Conservation (phyloP, 2,113 vertebrate species). For the Centrocercus urophasianus region DNA sequence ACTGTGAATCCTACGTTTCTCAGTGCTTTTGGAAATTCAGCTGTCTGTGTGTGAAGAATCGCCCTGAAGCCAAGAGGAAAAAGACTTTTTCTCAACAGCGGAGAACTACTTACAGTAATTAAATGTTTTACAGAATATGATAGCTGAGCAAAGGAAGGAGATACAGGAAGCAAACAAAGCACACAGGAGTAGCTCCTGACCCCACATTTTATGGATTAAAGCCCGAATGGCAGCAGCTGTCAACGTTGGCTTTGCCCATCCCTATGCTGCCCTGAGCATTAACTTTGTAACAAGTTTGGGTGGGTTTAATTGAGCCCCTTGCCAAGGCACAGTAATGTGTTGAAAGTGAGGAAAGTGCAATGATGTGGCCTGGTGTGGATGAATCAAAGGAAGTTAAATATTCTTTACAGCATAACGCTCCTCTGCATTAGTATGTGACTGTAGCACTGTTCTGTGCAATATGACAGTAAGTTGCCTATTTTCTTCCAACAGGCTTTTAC, state of each 20-base stretch:
- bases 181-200: not conserved
- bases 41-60: not conserved
- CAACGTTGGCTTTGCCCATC: slow-evolving; percentile 64
- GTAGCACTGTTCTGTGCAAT: not conserved
- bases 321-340: slow-evolving; percentile 56
- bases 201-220: slow-evolving; percentile 49
- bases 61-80: not conserved
- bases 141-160: not conserved
- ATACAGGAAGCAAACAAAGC: not conserved
- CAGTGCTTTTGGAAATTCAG: not conserved
- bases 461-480: not conserved
- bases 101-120: not conserved
- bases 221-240: slow-evolving; percentile 44
- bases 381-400: slow-evolving; percentile 53
- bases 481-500: slow-evolving; percentile 85
- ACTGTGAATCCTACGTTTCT: not conserved
- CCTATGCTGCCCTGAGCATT: slow-evolving; percentile 43
- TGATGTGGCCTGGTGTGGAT: slow-evolving; percentile 18
- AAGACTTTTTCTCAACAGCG: not conserved
- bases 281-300: slow-evolving; percentile 61
- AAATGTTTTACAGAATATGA: not conserved
- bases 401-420: not conserved
- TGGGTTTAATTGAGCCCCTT: slow-evolving; percentile 72
- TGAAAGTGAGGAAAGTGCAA: slow-evolving; percentile 50
- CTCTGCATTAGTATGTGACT: not conserved